Conservation (phyloP, 2,797 vertebrate genomes). For the Spheniscus humboldti region DNA sequence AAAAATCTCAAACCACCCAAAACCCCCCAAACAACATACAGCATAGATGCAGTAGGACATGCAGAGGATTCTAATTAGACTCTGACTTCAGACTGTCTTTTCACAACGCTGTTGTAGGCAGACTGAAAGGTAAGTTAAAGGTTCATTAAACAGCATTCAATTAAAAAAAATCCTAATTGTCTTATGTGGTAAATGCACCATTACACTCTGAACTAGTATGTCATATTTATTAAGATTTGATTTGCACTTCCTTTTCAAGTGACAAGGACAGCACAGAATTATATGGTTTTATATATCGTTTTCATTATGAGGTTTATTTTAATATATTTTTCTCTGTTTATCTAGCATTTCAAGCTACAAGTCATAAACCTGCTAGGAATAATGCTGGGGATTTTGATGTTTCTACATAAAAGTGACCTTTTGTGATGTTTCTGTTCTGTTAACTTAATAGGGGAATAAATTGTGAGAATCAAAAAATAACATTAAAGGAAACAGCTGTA, state of each 20-base stretch:
- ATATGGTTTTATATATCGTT: conserved; percentile 1
- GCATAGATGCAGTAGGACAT: neutral
- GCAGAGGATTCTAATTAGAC: conserved; percentile 53
- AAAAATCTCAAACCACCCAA: neutral
- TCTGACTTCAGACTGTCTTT: conserved; percentile 46
- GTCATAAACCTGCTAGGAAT: conserved; percentile 5
- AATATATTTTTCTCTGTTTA: conserved; percentile 34
- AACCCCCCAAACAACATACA: neutral
- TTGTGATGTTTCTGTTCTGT: neutral
- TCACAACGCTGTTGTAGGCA: conserved; percentile 8
- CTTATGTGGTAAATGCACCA: conserved; percentile 7
- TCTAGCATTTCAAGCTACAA: conserved; percentile 31
- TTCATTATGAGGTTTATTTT: conserved; percentile 18
- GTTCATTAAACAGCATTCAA: conserved; percentile 62
- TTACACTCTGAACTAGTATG: neutral
- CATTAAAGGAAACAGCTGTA: conserved; percentile 1
- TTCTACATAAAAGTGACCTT: conserved; percentile 53
- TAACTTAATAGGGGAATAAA: neutral
- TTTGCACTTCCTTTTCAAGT: conserved; percentile 18
- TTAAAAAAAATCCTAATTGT: neutral
- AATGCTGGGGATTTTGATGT: neutral
- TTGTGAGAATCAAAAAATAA: neutral
- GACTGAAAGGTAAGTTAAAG: conserved; percentile 60
- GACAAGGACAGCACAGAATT: neutral
- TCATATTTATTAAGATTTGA: conserved; percentile 52